A percentile compares a stretch with the other conserved stretches of the same genome.
These are phyloP conservation scores for Sebastes matsubarae DNA, from an alignment of 2,797 vertebrate genomes.

Conservation along the genomic window DNA sequence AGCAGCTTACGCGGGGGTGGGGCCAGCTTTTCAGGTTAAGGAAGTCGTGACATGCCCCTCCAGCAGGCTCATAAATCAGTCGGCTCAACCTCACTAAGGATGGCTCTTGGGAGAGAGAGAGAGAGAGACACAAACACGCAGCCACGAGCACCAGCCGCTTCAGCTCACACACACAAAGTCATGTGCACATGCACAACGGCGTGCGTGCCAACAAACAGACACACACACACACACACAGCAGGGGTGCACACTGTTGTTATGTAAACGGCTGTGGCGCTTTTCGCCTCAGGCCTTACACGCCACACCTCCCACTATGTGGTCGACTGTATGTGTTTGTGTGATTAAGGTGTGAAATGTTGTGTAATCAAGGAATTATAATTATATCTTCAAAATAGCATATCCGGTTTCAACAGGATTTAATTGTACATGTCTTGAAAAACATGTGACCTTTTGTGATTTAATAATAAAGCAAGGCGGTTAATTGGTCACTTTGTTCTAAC, in stretches of 20 bases:
- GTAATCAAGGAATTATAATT: constrained; percentile 36
- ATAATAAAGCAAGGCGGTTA: not conserved
- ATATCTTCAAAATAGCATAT: constrained; percentile 8
- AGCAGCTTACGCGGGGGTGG: constrained; percentile 21
- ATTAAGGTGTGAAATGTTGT: constrained; percentile 46
- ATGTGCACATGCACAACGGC: not conserved
- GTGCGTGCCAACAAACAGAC: not conserved
- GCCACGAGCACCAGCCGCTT: not conserved
- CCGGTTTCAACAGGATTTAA: not conserved
- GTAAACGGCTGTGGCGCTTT: constrained; percentile 52
- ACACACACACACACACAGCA: constrained; percentile 3
- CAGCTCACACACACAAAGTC: constrained; percentile 17
- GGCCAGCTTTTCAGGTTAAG: constrained; percentile 74
- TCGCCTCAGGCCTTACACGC: constrained; percentile 41
- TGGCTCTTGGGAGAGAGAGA: constrained; percentile 56
- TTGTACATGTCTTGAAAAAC: not conserved
- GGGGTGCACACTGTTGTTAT: constrained; percentile 34
- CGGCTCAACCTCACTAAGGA: constrained; percentile 45
- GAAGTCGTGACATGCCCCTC: constrained; percentile 78
- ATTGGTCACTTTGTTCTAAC: not conserved
- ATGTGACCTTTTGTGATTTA: not conserved
- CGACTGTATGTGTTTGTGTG: constrained; percentile 32
- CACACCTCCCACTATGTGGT: constrained; percentile 56
- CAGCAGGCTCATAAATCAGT: constrained; percentile 76
- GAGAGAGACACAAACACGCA: not conserved